These are phyloP conservation scores for Peromyscus aztecus DNA, from an alignment of 2,797 vertebrate genomes.

Conservation along the genomic window DNA sequence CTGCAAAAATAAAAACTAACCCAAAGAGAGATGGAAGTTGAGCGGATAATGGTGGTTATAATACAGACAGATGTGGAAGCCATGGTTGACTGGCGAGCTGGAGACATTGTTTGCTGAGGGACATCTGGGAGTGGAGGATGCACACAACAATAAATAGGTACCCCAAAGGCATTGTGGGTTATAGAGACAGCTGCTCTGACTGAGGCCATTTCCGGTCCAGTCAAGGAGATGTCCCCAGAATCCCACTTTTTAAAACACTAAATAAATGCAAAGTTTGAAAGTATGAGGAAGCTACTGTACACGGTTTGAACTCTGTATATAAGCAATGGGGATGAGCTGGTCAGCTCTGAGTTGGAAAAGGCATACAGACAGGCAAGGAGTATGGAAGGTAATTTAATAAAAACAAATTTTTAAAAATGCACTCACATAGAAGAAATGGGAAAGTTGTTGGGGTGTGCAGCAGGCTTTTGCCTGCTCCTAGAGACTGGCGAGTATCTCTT, in stretches of 20 bases:
- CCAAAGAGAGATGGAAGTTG: neutral
- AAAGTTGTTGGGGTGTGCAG: constrained; percentile 75
- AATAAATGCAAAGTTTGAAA: constrained; percentile 50
- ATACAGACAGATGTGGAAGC: neutral
- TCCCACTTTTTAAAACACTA: constrained; percentile 41
- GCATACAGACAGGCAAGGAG: constrained; percentile 75
- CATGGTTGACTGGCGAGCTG: neutral
- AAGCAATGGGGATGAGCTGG: constrained; percentile 77
- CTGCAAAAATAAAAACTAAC: neutral
- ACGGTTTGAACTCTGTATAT: neutral
- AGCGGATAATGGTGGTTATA: neutral
- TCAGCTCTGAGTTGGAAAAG: constrained; percentile 72
- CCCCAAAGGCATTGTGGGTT: neutral
- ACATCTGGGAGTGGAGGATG: neutral
- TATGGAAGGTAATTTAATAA: constrained; percentile 80
- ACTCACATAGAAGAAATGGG: constrained; percentile 78
- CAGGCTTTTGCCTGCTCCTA: constrained; percentile 37
- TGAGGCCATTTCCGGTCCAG: neutral
- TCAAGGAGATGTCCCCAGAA: constrained; percentile 41
- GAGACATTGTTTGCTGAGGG: neutral
- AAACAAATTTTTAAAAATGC: constrained; percentile 63
- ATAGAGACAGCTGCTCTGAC: neutral
- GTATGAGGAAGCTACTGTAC: constrained; percentile 78
- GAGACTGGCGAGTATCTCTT: neutral
- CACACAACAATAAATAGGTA: neutral